A percentile compares a stretch with the other conserved stretches of the same genome.
Conservation (phyloP, 2,113 vertebrate genomes). For the Scopus umbretta region DNA sequence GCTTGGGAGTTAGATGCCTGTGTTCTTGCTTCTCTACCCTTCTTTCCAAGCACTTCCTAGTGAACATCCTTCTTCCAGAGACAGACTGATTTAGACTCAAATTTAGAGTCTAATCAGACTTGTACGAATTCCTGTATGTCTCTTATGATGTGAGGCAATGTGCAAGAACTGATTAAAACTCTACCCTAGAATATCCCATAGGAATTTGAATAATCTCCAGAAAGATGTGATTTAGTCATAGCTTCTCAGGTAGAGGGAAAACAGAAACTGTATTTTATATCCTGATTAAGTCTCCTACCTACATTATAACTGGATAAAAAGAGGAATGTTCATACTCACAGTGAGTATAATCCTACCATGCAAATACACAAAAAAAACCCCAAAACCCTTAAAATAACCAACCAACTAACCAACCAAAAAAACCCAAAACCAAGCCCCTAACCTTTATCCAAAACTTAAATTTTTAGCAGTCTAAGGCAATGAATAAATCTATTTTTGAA, state of each 20-base stretch:
- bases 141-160: background rate
- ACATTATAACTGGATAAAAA: background rate
- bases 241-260: background rate
- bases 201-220: background rate
- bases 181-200: background rate
- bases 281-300: background rate
- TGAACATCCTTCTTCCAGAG: background rate
- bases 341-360: background rate
- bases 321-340: background rate
- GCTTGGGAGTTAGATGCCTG: background rate
- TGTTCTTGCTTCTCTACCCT: background rate
- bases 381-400: background rate
- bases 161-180: background rate
- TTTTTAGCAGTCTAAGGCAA: background rate
- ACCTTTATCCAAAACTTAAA: background rate
- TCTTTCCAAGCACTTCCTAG: background rate
- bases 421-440: rapidly evolving
- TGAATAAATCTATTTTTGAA: background rate
- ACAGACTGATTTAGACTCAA: background rate
- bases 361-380: background rate
- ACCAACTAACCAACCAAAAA: background rate
- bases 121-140: background rate
- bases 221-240: background rate
- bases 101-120: background rate
- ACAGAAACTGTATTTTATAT: background rate